These are phyloP conservation scores for Oophaga sylvatica DNA, from an alignment of 2,797 vertebrate species.

Conservation along the genomic window DNA sequence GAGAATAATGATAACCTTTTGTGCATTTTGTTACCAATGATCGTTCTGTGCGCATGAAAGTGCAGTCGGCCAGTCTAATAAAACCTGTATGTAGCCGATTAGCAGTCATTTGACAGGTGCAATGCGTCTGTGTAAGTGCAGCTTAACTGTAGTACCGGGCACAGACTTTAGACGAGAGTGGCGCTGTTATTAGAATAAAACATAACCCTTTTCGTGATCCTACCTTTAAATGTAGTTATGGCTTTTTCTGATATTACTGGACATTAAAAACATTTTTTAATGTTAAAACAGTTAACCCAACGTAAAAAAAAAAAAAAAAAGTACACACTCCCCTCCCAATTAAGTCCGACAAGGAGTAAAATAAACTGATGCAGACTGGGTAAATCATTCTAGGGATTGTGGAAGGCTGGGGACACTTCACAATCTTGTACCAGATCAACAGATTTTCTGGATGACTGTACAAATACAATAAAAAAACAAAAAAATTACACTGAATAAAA, in stretches of 20 bases:
- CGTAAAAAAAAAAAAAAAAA: background rate
- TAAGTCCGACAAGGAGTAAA: constrained; percentile 8
- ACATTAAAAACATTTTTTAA: background rate
- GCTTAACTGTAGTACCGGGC: background rate
- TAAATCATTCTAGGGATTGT: constrained; percentile 62
- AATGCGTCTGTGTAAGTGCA: too few relatives aligned
- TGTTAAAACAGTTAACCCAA: constrained; percentile 29
- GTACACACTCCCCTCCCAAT: background rate
- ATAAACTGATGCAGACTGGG: constrained; percentile 18
- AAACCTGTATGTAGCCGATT: too few relatives aligned
- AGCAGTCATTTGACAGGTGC: too few relatives aligned
- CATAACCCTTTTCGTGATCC: background rate
- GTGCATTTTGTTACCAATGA: too few relatives aligned
- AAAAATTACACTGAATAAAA: background rate
- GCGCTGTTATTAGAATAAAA: background rate
- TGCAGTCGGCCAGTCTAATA: too few relatives aligned
- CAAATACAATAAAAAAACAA: constrained; percentile 71
- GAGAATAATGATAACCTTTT: too few relatives aligned
- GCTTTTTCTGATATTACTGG: constrained; percentile 36
- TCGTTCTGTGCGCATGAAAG: too few relatives aligned
- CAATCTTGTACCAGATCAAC: constrained; percentile 51
- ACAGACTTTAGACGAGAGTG: background rate
- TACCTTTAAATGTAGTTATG: constrained; percentile 33
- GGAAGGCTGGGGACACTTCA: constrained; percentile 12
- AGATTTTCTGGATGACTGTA: constrained; percentile 70